Evolutionary conservation across 2,888 invertebrate species (phyloP), one percentile per base, ranked within the genome.

Genomic region (Minunthozetes semirufus): DNA sequence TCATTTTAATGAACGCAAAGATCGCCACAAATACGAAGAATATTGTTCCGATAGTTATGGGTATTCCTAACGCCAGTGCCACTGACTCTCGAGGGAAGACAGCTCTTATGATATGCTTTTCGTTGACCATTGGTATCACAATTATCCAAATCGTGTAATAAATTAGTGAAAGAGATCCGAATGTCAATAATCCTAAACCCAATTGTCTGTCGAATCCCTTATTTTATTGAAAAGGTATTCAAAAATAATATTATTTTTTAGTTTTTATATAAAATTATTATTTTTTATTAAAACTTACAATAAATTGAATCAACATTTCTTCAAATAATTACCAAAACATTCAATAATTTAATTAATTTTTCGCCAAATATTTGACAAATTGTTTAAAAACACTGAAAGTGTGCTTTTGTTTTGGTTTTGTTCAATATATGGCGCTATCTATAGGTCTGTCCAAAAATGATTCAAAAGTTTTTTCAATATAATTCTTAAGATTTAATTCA

Each of bases 101-200:
- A 5, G 19, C n/a, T 0, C 71, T 42, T 1, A 75, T 48, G 13
- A 73, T 11, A 33, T 75, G 75, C 19, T 73, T 61, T 8, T 72
- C 38, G 25, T 73, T 25, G 13, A 75, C 42, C 38, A 75, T 33
- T 19, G 75, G 75, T 3, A 75, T 63, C 0, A 75, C 15, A 22
- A 75, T 59, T 56, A 75, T 75, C 75, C 75, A 75, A 25, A 75
- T 19, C 13, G 56, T 75, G 46, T 75, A 75, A 66, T 75, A 75
- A 1, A 75, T 68, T 3, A 72, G 19, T 25, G 72, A 38, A 42
- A 63, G 9, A 22, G 63, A 27, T 11, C 71, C 56, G 13, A 72
- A 29, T 0, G 63, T 61, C 29, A 75, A 29, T 17, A 75, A 53
- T 17, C 53, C 38, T 25, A 72, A 59, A 8, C 75, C 75, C 33